These are phyloP conservation scores for Chloroceryle inda DNA, from an alignment of 2,797 vertebrate genomes.

Conservation along the genomic window DNA sequence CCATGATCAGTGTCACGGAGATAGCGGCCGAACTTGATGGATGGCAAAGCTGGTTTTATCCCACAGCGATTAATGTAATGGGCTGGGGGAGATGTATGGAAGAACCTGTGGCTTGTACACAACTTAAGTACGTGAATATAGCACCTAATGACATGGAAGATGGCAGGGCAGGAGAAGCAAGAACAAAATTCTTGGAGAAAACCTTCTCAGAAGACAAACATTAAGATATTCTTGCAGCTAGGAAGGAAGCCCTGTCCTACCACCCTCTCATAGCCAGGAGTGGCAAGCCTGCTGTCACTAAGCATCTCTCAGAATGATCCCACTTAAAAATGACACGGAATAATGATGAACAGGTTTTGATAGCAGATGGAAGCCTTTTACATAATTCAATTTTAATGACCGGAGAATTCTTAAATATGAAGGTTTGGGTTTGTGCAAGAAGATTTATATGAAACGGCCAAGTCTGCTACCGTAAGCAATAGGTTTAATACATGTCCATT, in stretches of 20 bases:
- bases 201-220: neutral
- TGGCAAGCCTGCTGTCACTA: neutral
- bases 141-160: accelerated
- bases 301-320: neutral
- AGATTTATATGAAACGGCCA: neutral
- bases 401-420: slow-evolving; percentile 12
- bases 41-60: neutral
- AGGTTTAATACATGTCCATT: neutral
- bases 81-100: accelerated
- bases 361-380: slow-evolving; percentile 31
- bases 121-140: accelerated
- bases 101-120: accelerated
- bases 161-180: neutral
- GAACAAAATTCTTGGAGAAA: neutral
- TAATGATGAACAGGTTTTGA: slow-evolving; percentile 58
- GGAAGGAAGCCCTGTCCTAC: neutral
- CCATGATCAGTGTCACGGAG: neutral
- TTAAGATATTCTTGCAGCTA: neutral
- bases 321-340: slow-evolving; percentile 41
- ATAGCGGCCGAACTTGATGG: neutral
- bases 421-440: neutral
- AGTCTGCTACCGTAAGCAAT: slow-evolving; percentile 20
- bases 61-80: accelerated
- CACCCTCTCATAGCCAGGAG: neutral
- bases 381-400: slow-evolving; percentile 42